Conservation (phyloP, 2,888 invertebrate species). For the Tachina lurida region DNA sequence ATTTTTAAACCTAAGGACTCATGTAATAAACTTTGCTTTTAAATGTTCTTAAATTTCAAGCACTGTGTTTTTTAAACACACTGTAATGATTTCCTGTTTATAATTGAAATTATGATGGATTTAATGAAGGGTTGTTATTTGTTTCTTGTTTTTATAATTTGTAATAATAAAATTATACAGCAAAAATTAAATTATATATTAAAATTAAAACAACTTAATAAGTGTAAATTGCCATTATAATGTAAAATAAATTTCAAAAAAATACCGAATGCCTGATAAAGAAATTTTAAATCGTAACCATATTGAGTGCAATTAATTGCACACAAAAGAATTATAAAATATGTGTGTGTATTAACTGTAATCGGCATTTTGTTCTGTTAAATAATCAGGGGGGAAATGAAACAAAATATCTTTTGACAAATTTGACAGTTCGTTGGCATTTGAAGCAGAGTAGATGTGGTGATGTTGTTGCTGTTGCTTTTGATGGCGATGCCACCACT, state of each 20-base stretch:
- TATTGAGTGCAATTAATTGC: slow-evolving; percentile 25
- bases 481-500: slow-evolving; percentile 20
- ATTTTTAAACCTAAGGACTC: too few relatives aligned
- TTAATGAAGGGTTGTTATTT: slow-evolving; percentile 55
- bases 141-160: slow-evolving; percentile 19
- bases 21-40: too few relatives aligned
- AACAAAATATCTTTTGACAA: slow-evolving; percentile 50
- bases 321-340: slow-evolving; percentile 5
- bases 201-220: slow-evolving; percentile 62
- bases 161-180: slow-evolving; percentile 51
- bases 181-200: slow-evolving; percentile 28
- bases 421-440: slow-evolving; percentile 67
- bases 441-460: slow-evolving; percentile 36
- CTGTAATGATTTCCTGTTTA: slow-evolving; percentile 54
- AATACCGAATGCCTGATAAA: slow-evolving; percentile 32
- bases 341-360: neutral
- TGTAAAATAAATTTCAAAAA: slow-evolving; percentile 15
- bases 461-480: neutral
- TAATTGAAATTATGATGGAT: slow-evolving; percentile 62
- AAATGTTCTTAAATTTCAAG: neutral
- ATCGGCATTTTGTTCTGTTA: neutral
- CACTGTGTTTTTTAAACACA: slow-evolving; percentile 34
- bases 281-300: slow-evolving; percentile 2
- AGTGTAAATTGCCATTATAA: slow-evolving; percentile 38
- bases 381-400: neutral